phyloP scores from a whole-genome alignment of 1,140 invertebrate species.

The Zaprionus nigranus region DNA sequence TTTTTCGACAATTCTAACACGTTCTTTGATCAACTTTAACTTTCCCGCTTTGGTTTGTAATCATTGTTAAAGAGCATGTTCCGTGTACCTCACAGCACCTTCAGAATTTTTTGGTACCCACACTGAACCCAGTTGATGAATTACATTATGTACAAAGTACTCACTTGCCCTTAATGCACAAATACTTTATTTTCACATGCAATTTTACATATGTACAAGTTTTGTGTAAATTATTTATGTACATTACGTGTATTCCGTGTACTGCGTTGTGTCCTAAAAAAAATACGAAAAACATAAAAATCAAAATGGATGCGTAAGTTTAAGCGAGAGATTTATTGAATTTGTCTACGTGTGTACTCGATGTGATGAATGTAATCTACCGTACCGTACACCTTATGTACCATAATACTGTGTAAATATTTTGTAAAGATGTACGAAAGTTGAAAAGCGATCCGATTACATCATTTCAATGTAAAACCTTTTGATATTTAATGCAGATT shows the following conservation, averaged over 20 bases:
- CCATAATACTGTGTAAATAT: conserved; percentile 54
- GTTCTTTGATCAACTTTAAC: conserved; percentile 14
- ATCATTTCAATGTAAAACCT: conserved; percentile 18
- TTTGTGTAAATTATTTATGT: conserved; percentile 52
- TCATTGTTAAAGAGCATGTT: conserved; percentile 69
- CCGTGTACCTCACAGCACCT: conserved; percentile 63
- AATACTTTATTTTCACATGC: conserved; percentile 52
- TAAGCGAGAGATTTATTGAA: conserved; percentile 51
- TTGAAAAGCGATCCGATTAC: background rate
- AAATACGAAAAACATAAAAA: conserved; percentile 5
- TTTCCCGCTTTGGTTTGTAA: conserved; percentile 22
- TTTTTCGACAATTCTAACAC: conserved; percentile 39
- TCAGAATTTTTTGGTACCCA: conserved; percentile 40
- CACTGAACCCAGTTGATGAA: conserved; percentile 19
- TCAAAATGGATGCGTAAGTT: conserved; percentile 59
- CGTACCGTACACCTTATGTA: conserved; percentile 49
- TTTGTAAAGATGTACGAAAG: conserved; percentile 43
- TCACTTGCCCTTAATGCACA: conserved; percentile 51
- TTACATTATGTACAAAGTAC: conserved; percentile 39
- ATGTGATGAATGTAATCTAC: conserved; percentile 68
- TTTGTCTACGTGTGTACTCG: conserved; percentile 69
- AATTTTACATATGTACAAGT: conserved; percentile 52
- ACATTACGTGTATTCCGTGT: conserved; percentile 42
- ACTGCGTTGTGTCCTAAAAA: conserved; percentile 25
- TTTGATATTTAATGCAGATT: conserved; percentile 87